Conservation (phyloP, 2,888 invertebrate species). For the Chrysodeixis includens region DNA sequence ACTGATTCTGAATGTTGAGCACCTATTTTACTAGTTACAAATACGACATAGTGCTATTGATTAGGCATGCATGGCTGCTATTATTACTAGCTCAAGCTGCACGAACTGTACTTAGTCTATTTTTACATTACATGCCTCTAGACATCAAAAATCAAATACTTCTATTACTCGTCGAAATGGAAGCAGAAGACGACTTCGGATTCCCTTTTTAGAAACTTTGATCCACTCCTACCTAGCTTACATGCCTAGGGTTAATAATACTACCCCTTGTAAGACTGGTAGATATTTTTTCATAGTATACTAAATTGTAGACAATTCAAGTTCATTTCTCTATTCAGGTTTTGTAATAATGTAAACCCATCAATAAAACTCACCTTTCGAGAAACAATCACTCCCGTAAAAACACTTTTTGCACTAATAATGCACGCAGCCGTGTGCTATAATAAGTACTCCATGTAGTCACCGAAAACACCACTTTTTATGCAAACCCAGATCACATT, state of each 20-base stretch:
- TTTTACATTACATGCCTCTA: neutral
- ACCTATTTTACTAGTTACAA: no score
- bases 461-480: slow-evolving; percentile 21
- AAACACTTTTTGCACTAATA: slow-evolving; percentile 18
- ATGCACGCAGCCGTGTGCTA: slow-evolving; percentile 26
- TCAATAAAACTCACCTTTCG: slow-evolving; percentile 22
- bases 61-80: neutral
- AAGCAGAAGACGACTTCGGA: neutral
- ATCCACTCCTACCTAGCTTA: no score
- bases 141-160: neutral
- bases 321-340: no score
- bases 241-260: no score
- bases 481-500: slow-evolving; percentile 21
- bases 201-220: no score
- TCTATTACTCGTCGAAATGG: neutral
- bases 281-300: no score
- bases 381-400: neutral
- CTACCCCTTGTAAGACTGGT: no score
- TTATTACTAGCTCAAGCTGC: neutral
- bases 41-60: neutral
- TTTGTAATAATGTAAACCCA: no score
- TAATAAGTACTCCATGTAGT: slow-evolving; percentile 32
- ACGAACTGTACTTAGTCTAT: neutral
- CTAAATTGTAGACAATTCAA: no score
- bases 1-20: no score